Base-by-base conservation (phyloP, 2,797 vertebrate species). In the Schizopygopsis pylzovi region DNA sequence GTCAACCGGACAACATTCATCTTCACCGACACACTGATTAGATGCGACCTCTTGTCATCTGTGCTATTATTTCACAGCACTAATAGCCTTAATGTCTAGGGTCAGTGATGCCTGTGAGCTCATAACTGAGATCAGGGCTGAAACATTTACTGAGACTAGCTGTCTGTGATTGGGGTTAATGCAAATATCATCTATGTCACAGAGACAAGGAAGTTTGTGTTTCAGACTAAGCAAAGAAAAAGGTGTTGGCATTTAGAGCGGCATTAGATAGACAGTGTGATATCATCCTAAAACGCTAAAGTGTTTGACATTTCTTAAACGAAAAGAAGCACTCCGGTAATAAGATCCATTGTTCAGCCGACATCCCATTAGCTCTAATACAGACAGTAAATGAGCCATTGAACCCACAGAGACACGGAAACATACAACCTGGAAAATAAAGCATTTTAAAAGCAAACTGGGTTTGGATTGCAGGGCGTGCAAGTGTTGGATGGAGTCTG, bases 21-120 rank as follows among this genome's bases (percentile, higher is more conserved):
- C 91, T 93, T 88, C 49, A 54, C 65, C 92, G 93, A 92, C 92
- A 93, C 84, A 25, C 85, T 92, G 91, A 94, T 93, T 93, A 90
- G 90, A 90, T 87, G 88, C 84, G 73, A 86, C n/a, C 83, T 89
- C 83, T 45, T 79, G 82, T 86, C 89, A 86, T 87, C 71, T 71
- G 85, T 93, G 90, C 77, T 79, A 86, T 41, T 82, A 75, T 71
- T 81, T 43, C 54, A 80, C 13, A 25, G 16, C 61, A 41, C 47
- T 78, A 81, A 76, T 8, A 54, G 52, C 25, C 16, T 49, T 86
- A 79, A 83, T 85, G 47, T 73, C 25, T 43, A 13, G 47, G 85
- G 76, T 85, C 75, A 73, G 56, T 59, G 71, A 81, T 37, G 82
- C 47, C 54, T 67, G 4, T 79, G 52, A 16, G 78, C 47, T 90